Evolutionary conservation across 1,140 invertebrate genomes (phyloP), one percentile per base, ranked within the genome.

Genomic region (Schmidtea mediterranea): DNA sequence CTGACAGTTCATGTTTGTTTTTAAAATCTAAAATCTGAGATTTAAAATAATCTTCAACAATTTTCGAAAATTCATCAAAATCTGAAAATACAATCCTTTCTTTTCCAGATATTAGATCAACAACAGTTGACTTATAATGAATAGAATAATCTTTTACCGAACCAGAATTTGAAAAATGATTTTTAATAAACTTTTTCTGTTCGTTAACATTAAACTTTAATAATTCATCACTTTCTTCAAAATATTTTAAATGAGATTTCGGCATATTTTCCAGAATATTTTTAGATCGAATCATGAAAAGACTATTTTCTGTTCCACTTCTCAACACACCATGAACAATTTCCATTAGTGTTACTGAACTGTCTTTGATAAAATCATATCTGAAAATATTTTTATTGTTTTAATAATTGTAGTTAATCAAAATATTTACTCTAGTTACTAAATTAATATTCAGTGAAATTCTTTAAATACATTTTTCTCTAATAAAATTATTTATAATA

Each of bases 321-420:
- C 59, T 60, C 57, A 46, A 56, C 10, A 59, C 62, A 26, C 62
- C 63, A 56, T 62, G 57, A 32, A 66, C 48, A 26, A 66, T 56
- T 52, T 66, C 63, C 62, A 65, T 66, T 21, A 58, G 59, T 19
- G 63, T 66, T n/a, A 66, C 62, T 6, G 63, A 66, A 8, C 58
- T 52, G 6, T 55, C 55, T 9, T 54, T 52, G 13, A 66, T 54
- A 61, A 61, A 66, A 23, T 52, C 19, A 52, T 62, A 64, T 10
- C 26, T 32, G 10, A 32, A 32, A 32, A 32, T 32, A 32, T 32
- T 32, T 32, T 6, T 6, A 32, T 32, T 32, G 10, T 32, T 6
- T 32, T 32, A 6, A 32, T 32, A 32, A 6, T 32, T 32, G 26
- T 32, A 32, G 26, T 32, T 32, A 32, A 32, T 32, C 26, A 32